Conservation (phyloP, 2,888 invertebrate genomes). For the Dichetophora obliterata region DNA sequence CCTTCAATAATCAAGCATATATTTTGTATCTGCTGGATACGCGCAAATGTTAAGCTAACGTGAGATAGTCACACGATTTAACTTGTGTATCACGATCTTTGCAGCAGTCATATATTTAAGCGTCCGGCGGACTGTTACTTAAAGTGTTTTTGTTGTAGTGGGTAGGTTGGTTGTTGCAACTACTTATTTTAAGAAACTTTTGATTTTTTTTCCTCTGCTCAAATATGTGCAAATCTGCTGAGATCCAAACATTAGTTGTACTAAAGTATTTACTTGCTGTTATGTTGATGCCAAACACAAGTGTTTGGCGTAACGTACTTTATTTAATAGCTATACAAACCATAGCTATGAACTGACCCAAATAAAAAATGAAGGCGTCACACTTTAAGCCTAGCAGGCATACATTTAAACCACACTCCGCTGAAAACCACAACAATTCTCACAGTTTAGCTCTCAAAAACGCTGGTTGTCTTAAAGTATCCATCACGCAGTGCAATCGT, state of each 20-base stretch:
- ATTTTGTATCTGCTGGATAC: too few relatives aligned
- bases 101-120: not conserved
- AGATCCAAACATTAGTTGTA: not conserved
- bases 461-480: too few relatives aligned
- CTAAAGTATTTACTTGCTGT: not conserved
- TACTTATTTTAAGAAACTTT: too few relatives aligned
- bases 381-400: not conserved
- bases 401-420: too few relatives aligned
- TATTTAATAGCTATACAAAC: too few relatives aligned
- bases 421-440: too few relatives aligned
- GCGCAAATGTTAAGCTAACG: too few relatives aligned
- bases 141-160: not conserved
- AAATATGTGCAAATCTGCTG: not conserved
- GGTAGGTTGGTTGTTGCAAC: not conserved
- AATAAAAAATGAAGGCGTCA: slow-evolving; percentile 5
- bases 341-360: not conserved
- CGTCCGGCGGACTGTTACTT: not conserved
- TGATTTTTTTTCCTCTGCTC: not conserved
- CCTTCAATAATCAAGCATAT: too few relatives aligned
- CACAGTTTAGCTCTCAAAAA: too few relatives aligned
- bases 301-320: too few relatives aligned
- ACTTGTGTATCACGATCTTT: slow-evolving; percentile 33
- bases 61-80: not conserved
- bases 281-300: not conserved
- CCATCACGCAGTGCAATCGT: too few relatives aligned